Evolutionary conservation across 1,140 invertebrate species (phyloP), one percentile per base, ranked within the genome.

Genomic region (Bombus turneri): DNA sequence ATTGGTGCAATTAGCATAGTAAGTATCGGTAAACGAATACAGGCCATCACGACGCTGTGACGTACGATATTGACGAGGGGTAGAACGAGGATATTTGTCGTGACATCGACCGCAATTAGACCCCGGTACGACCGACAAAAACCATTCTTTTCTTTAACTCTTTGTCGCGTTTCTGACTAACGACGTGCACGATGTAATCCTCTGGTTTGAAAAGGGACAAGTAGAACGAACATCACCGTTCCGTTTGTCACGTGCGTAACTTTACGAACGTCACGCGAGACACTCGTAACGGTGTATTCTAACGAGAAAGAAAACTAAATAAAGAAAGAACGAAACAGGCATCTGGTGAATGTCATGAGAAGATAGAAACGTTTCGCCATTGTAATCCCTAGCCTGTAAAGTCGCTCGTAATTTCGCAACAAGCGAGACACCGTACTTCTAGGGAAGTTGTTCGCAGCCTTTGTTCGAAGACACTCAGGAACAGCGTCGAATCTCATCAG

Each of bases 1-100:
- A 95, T 95, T 95, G 93, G 80, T 76, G 85, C 91, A 94, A 95
- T 95, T 95, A 95, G 94, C 94, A 95, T 95, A 94, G 93, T 93
- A 95, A 95, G 93, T 93, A 92, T 94, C 93, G 92, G 92, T 81
- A 91, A 92, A 89, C 89, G 91, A 90, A 39, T 85, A 81, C 66
- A 71, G 59, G 86, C 80, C 82, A 85, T 86, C 91, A 83, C 86
- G 87, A 86, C 87, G 88, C 80, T 31, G 31, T 66, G 88, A 90
- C 88, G 86, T 85, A 84, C 89, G 76, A 66, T 84, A 85, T 74
- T 41, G 86, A 87, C 76, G 88, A 88, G 86, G 91, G 90, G 87
- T 90, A 82, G 91, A 89, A 81, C 88, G 91, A 88, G 91, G 89
- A 91, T 92, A 93, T 94, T 94, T 93, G 93, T 93, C 93, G 91